These are phyloP conservation scores for Pseudococcus jackbeardsleyi DNA, from an alignment of 2,888 invertebrate genomes.

Conservation along the genomic window DNA sequence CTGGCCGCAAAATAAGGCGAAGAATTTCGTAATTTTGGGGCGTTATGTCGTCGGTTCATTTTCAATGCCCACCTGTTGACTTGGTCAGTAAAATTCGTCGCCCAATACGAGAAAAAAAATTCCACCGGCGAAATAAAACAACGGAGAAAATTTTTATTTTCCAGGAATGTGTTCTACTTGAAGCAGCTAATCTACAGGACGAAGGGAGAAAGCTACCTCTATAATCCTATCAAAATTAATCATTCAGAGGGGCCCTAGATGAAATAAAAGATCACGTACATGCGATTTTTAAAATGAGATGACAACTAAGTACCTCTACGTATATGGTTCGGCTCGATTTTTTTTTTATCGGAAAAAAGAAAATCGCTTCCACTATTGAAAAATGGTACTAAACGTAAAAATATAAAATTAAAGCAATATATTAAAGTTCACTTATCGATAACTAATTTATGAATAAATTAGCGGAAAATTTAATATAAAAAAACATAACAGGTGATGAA, in stretches of 20 bases:
- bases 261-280: constrained; percentile 45
- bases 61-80: constrained; percentile 44
- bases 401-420: constrained; percentile 5
- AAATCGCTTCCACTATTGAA: not conserved
- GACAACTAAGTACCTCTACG: not conserved
- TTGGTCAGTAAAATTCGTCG: constrained; percentile 16
- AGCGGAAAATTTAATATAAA: constrained; percentile 23
- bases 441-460: not conserved
- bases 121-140: constrained; percentile 3
- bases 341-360: not conserved
- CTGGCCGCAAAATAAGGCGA: not conserved
- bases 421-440: not conserved
- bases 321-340: not conserved
- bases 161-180: constrained; percentile 14
- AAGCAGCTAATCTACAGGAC: constrained; percentile 45
- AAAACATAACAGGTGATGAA: constrained; percentile 52
- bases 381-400: constrained; percentile 8
- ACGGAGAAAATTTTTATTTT: constrained; percentile 10
- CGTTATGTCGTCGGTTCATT: constrained; percentile 1
- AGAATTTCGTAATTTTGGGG: not conserved
- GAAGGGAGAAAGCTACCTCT: constrained; percentile 12
- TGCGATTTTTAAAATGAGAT: constrained; percentile 5
- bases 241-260: not conserved
- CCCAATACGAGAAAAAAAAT: not conserved
- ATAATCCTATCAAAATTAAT: not conserved